Conservation (phyloP, 2,113 vertebrate genomes). For the Rhipidura dahli region DNA sequence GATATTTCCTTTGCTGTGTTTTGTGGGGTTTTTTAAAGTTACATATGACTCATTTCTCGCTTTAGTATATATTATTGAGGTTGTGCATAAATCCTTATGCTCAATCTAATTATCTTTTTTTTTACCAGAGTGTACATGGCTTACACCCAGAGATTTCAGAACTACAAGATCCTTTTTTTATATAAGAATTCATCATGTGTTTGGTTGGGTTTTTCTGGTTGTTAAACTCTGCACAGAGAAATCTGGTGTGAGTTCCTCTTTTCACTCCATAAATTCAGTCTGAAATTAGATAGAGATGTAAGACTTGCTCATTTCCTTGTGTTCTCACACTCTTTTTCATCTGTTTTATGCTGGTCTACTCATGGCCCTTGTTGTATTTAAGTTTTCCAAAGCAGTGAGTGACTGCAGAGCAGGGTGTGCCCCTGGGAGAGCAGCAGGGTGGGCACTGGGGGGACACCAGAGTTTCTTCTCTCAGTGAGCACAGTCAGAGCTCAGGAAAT, state of each 20-base stretch:
- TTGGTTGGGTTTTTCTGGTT: background rate
- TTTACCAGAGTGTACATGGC: background rate
- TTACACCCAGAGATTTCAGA: background rate
- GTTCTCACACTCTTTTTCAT: background rate
- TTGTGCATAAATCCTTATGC: background rate
- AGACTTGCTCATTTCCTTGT: background rate
- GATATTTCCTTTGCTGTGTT: background rate
- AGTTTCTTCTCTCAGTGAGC: background rate
- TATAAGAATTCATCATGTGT: background rate
- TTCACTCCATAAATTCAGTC: background rate
- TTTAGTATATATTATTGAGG: background rate
- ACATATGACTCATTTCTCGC: background rate
- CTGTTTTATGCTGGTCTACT: background rate
- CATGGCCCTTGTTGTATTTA: background rate
- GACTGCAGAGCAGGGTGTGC: background rate
- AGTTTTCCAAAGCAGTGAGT: background rate
- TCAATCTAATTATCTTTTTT: background rate
- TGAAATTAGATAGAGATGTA: background rate
- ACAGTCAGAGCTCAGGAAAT: background rate
- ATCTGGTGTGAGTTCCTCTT: background rate
- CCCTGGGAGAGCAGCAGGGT: background rate
- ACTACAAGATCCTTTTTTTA: background rate
- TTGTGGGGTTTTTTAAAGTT: background rate
- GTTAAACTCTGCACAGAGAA: background rate
- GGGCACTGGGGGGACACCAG: background rate